Base-by-base conservation (phyloP, 2,797 vertebrate species). In the Calcarius lapponicus region DNA sequence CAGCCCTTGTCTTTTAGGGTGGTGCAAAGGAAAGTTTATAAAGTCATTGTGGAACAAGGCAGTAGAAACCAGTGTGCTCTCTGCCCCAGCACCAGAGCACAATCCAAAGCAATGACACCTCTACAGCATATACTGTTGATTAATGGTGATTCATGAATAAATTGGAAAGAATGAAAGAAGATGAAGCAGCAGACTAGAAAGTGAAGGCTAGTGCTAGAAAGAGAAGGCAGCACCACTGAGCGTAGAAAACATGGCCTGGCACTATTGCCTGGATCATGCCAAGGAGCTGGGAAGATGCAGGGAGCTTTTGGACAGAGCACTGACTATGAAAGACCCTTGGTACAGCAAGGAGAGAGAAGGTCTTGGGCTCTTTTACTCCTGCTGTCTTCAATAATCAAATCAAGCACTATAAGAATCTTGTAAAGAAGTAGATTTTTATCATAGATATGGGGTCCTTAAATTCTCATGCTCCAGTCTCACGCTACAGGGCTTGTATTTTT, bases 21-120 rank as follows among this genome's bases (percentile, higher is more conserved):
- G 7, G 8, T 38, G 26, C 65, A 45, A 61, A 61, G 53, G 11
- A 80, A 21, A 22, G 79, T 11, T 87, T 28, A 40, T 15, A 40
- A 72, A 61, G 47, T 53, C 0, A 0, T 14, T 0, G 0, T 38
- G 45, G 40, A 53, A 31, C 18, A n/a, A 60, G 58, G 24, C 40
- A 76, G n/a, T 7, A 66, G 62, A 51, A 66, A 36, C 5, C 3
- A 5, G 14, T 5, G 12, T 0, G 1, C 21, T 60, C 58, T n/a
- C 38, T 1, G 0, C 13, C 62, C 26, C 53, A 80, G 15, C n/a
- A 24, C 6, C 20, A 48, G 48, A 92, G 31, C 64, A 3, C 5
- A 31, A 54, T 47, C 56, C 58, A 48, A 74, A 65, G 53, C 64
- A 61, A 10, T 42, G 58, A 16, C 21, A 58, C 29, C 28, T 80